These are phyloP conservation scores for Cepaea nemoralis DNA, from an alignment of 1,140 invertebrate genomes.

Conservation along the genomic window DNA sequence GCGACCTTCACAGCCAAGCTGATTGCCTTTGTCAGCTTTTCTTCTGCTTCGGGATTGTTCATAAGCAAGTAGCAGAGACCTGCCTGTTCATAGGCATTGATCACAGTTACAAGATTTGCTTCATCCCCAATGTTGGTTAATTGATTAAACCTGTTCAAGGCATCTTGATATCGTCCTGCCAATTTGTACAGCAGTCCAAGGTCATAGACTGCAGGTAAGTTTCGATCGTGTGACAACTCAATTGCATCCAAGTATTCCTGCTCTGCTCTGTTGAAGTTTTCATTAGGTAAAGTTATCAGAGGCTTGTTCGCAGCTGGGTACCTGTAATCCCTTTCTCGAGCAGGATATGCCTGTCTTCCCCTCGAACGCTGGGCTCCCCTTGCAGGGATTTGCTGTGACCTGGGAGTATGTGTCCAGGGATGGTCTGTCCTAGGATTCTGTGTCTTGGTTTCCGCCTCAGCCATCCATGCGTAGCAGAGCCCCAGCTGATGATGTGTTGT, in stretches of 20 bases:
- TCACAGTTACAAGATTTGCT: background rate
- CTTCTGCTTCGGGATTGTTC: background rate
- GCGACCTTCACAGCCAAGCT: background rate
- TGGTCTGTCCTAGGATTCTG: too few relatives aligned
- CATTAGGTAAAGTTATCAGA: background rate
- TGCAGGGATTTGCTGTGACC: too few relatives aligned
- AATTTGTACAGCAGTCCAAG: background rate
- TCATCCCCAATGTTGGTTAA: background rate
- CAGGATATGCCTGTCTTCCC: too few relatives aligned
- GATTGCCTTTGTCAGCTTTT: background rate
- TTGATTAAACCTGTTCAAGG: background rate
- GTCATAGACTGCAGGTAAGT: background rate
- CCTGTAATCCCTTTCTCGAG: background rate
- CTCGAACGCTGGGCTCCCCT: too few relatives aligned
- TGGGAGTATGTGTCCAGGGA: too few relatives aligned
- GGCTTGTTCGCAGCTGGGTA: background rate
- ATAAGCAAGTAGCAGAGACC: background rate
- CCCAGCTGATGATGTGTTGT: slow-evolving; percentile 7
- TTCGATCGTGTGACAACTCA: background rate
- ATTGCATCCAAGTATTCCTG: background rate
- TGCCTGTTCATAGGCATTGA: slow-evolving; percentile 1
- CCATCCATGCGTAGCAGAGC: background rate
- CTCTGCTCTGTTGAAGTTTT: background rate
- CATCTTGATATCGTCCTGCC: background rate
- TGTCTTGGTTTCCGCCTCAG: too few relatives aligned